Conservation (phyloP, 2,888 invertebrate genomes). For the Latrodectus hesperus region DNA sequence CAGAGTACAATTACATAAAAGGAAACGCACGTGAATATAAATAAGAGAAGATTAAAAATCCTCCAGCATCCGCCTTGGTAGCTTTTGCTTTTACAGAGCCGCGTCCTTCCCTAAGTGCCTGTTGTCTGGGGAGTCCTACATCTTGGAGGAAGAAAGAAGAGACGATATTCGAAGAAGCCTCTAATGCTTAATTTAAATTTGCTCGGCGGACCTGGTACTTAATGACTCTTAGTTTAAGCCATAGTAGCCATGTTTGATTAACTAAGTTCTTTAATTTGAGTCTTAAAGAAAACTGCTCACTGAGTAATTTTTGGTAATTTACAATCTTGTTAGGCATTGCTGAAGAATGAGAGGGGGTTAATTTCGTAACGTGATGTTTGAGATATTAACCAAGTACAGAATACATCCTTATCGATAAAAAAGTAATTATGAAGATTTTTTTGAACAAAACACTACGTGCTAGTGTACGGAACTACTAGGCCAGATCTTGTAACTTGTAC, state of each 20-base stretch:
- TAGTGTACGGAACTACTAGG: too few relatives aligned
- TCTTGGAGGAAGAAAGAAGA: conserved; percentile 15
- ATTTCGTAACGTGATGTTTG: background rate
- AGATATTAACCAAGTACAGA: too few relatives aligned
- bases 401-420: too few relatives aligned
- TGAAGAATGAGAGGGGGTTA: background rate
- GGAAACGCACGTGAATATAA: conserved; percentile 38
- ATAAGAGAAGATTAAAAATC: conserved; percentile 55
- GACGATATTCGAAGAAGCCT: conserved; percentile 29
- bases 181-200: conserved; percentile 61
- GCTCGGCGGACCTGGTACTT: conserved; percentile 29
- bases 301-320: conserved; percentile 46
- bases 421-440: too few relatives aligned
- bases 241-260: conserved; percentile 59
- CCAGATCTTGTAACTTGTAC: too few relatives aligned
- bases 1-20: conserved; percentile 50
- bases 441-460: too few relatives aligned
- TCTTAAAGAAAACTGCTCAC: conserved; percentile 34
- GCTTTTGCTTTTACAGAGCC: conserved; percentile 36
- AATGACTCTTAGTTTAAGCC: conserved; percentile 40
- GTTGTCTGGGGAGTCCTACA: conserved; percentile 28
- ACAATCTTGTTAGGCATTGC: conserved; percentile 40
- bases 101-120: conserved; percentile 11
- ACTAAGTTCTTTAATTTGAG: conserved; percentile 62
- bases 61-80: background rate